Base-by-base conservation (phyloP, 2,888 invertebrate species). In the Girardia tigrina region DNA sequence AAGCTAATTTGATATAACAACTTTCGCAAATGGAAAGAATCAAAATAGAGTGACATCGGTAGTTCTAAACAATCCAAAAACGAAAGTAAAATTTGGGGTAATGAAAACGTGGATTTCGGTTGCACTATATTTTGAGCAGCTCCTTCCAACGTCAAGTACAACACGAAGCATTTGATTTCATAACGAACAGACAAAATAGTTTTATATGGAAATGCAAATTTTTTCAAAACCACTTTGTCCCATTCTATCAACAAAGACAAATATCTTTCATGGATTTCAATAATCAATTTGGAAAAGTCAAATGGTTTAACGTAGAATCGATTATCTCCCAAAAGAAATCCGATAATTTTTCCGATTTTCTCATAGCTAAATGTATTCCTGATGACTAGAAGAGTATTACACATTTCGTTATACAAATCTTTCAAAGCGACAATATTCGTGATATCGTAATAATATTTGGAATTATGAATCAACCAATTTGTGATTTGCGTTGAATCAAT, bases 51-150 rank as follows among this genome's bases (percentile, higher is more conserved):
- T 8, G 56, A 56, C 56, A 56, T 56, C 23, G 56, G 56, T 16
- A 56, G 23, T n/a, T 56, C 56, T 56, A 56, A n/a, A n/a, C 56
- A 56, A 56, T 56, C n/a, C n/a, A 56, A 56, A 56, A 56, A 23
- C 4, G 56, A 6, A 6, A 20, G 4, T 23, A 56, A 20, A 56
- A 56, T 23, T 20, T n/a, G n/a, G 4, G 4, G n/a, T n/a, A 56
- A 12, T 20, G n/a, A 20, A 12, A 56, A 20, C n/a, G 56, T 20
- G 23, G 56, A 56, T 16, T 56, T n/a, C n/a, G 56, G n/a, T n/a
- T 56, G 56, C 4, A 56, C 56, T 12, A 56, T 8, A 20, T n/a
- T 56, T 56, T 56, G 56, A 12, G n/a, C 56, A 16, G 20, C n/a
- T 6, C 56, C 56, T 56, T 56, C 56, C n/a, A 56, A 56, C n/a